Conservation (phyloP, 1,140 invertebrate genomes). For the Ceratina japonica region DNA sequence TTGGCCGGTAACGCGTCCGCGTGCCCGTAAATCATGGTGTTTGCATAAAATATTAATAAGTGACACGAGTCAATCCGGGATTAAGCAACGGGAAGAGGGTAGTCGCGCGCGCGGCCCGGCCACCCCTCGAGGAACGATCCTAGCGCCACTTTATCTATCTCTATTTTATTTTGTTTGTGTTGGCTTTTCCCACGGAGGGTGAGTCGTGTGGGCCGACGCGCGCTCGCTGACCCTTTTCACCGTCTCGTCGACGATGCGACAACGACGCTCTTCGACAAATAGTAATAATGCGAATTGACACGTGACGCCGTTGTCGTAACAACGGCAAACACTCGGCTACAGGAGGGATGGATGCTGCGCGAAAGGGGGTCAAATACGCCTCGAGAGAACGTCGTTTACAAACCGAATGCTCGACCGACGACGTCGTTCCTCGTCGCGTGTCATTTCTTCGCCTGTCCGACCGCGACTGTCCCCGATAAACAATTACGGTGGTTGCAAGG, state of each 20-base stretch:
- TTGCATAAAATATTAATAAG: constrained; percentile 81
- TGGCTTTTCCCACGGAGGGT: constrained; percentile 77
- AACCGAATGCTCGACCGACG: constrained; percentile 34
- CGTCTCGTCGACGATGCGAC: constrained; percentile 35
- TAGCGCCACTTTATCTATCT: constrained; percentile 77
- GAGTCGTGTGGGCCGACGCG: no score
- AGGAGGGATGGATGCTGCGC: neutral
- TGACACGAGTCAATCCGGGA: constrained; percentile 80
- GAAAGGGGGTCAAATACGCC: constrained; percentile 3
- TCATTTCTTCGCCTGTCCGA: constrained; percentile 19
- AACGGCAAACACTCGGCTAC: constrained; percentile 64
- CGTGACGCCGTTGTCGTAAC: constrained; percentile 74
- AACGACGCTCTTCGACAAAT: constrained; percentile 73
- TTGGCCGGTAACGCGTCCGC: constrained; percentile 61
- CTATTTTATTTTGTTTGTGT: constrained; percentile 78
- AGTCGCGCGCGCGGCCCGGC: constrained; percentile 49
- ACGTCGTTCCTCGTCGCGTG: constrained; percentile 15
- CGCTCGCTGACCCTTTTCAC: constrained; percentile 26
- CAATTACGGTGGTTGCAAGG: neutral
- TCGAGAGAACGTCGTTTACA: constrained; percentile 37
- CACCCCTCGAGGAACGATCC: constrained; percentile 55
- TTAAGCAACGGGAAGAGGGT: constrained; percentile 63
- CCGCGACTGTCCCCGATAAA: neutral
- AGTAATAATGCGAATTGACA: constrained; percentile 79
- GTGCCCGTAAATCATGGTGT: constrained; percentile 77